Percentiles rank a stretch among this genome's conserved stretches.
phyloP scores from a whole-genome alignment of 2,113 vertebrate species.

The Hydropotes inermis region DNA sequence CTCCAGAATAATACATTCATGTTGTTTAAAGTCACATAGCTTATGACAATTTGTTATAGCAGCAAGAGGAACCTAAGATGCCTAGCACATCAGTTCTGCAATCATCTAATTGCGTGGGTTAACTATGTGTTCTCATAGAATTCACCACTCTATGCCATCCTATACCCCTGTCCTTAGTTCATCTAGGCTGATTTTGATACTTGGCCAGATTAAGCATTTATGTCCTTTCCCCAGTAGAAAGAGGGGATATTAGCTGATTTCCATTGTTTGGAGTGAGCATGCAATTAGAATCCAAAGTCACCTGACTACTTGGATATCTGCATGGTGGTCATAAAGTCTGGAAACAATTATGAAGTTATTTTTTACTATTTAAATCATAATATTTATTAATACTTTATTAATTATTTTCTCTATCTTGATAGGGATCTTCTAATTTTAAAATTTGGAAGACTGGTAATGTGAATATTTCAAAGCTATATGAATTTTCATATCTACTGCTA shows the following conservation, averaged over 20 bases:
- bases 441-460: not conserved
- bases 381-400: not conserved
- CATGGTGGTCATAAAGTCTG: not conserved
- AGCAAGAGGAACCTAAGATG: accelerated
- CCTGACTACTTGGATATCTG: not conserved
- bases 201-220: too few species aligned
- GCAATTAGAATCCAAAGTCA: not conserved
- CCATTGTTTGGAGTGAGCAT: not conserved
- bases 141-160: accelerated
- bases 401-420: not conserved
- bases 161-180: not conserved
- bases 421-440: not conserved
- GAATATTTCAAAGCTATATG: not conserved
- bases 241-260: not conserved
- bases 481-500: not conserved
- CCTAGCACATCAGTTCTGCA: too few species aligned
- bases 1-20: too few species aligned
- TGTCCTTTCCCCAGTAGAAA: not conserved
- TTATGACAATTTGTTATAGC: accelerated
- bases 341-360: not conserved
- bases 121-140: not conserved
- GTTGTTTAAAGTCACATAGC: not conserved
- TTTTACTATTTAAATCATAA: not conserved
- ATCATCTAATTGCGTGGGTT: accelerated
- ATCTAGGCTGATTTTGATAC: not conserved